phyloP scores from a whole-genome alignment of 2,888 invertebrate genomes.

The Diloba caeruleocephala region DNA sequence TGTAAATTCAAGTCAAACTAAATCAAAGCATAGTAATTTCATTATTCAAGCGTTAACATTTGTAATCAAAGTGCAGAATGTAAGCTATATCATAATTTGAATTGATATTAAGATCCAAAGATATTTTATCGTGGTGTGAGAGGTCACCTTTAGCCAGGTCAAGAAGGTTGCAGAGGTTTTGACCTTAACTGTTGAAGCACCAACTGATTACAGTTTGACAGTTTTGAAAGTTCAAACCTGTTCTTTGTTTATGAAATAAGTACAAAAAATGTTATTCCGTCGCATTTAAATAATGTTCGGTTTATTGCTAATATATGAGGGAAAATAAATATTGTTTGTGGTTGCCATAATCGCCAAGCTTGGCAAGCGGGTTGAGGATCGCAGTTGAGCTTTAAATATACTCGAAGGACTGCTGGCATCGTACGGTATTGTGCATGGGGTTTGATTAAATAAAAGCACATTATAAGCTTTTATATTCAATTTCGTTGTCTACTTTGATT shows the following conservation, averaged over 20 bases:
- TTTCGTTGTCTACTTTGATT: too few relatives aligned
- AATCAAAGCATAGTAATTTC: slow-evolving; percentile 39
- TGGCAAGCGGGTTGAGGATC: too few relatives aligned
- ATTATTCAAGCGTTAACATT: slow-evolving; percentile 32
- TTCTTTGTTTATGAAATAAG: background rate
- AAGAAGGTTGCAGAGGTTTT: slow-evolving; percentile 21
- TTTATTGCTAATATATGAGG: too few relatives aligned
- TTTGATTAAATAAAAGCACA: too few relatives aligned
- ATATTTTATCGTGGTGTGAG: slow-evolving; percentile 22
- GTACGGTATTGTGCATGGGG: too few relatives aligned
- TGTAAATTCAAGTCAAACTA: slow-evolving; percentile 26
- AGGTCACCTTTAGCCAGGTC: slow-evolving; percentile 46
- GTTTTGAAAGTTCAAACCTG: background rate
- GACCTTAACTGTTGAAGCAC: slow-evolving; percentile 21
- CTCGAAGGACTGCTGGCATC: too few relatives aligned
- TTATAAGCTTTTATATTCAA: too few relatives aligned
- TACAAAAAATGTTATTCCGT: too few relatives aligned
- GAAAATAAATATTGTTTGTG: too few relatives aligned
- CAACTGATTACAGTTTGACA: slow-evolving; percentile 6
- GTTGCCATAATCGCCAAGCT: too few relatives aligned
- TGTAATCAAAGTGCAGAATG: slow-evolving; percentile 46
- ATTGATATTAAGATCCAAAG: slow-evolving; percentile 24
- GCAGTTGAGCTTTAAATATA: too few relatives aligned
- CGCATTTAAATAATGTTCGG: too few relatives aligned
- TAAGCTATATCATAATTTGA: slow-evolving; percentile 32